Conservation (phyloP, 2,888 invertebrate genomes). For the Melikaiella ostensackeni region DNA sequence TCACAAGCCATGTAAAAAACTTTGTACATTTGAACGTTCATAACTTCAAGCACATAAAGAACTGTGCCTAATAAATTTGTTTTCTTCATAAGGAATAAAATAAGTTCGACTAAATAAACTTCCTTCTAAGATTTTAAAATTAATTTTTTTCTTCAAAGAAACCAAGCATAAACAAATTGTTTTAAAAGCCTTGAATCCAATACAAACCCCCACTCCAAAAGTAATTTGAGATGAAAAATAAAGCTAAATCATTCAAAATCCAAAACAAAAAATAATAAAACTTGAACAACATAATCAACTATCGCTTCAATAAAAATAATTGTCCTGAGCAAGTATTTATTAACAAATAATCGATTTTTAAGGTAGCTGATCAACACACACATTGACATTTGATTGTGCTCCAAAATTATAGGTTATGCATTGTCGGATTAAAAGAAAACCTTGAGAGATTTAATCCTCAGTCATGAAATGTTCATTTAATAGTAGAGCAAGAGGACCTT, state of each 20-base stretch:
- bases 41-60: too few species aligned
- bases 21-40: too few species aligned
- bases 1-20: too few species aligned
- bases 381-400: constrained; percentile 15
- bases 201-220: background rate
- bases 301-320: background rate
- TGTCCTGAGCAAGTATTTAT: background rate
- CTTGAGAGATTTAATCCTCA: background rate
- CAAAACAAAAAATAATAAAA: background rate
- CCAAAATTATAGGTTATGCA: constrained; percentile 34
- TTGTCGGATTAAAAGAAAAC: background rate
- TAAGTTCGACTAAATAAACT: background rate
- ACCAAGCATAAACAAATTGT: background rate
- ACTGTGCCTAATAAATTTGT: background rate
- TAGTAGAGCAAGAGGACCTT: background rate
- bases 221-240: background rate
- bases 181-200: background rate
- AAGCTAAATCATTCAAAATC: background rate
- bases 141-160: background rate
- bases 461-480: background rate
- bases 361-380: background rate
- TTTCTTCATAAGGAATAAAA: too few species aligned
- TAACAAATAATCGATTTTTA: background rate
- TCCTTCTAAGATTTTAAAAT: background rate
- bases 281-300: background rate